Base-by-base conservation (phyloP, 2,797 vertebrate genomes). In the Rhinatrema bivittatum region DNA sequence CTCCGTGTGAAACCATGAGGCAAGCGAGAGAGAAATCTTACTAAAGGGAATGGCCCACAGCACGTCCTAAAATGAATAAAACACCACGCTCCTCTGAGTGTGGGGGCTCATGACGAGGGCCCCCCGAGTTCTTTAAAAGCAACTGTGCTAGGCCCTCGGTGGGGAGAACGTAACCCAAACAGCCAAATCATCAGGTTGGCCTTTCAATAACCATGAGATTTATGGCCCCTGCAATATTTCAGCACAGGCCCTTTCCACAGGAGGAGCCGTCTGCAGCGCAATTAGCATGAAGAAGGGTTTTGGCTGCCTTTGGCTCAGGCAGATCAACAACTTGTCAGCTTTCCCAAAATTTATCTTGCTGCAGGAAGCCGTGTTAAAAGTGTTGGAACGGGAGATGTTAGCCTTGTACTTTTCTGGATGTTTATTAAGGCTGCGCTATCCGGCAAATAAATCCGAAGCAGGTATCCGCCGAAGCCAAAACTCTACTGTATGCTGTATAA, bases 141-240 rank as follows among this genome's bases (percentile, higher is more conserved):
- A 46, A 4, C 39, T 0, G 0, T 5, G 24, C 32, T 31, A 29
- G 35, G 43, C 26, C 7, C 37, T n/a, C n/a, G n/a, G 11, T 7
- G 10, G 27, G 34, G 43, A 20, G 37, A 24, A 39, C 19, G 4
- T 2, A 40, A 28, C 2, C 27, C 10, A 16, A 48, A 31, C 27
- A 50, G 62, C 21, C 36, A 32, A 49, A 53, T 38, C 36, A 46
- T 33, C 31, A 25, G 7, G 5, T n/a, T 13, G 2, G 41, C 48
- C 36, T 49, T 43, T 44, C 34, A 15, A 14, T 10, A 27, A 25
- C 40, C 4, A 10, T 10, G 19, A 2, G 20, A 48, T 39, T 46
- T 40, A 41, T 20, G 28, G 36, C 6, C 42, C 9, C 44, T 14
- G 43, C 53, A 42, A 32, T 48, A 39, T 41, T 52, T 61, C 56